Conservation (phyloP, 2,797 vertebrate species). For the Mormyrus hasselquistii region DNA sequence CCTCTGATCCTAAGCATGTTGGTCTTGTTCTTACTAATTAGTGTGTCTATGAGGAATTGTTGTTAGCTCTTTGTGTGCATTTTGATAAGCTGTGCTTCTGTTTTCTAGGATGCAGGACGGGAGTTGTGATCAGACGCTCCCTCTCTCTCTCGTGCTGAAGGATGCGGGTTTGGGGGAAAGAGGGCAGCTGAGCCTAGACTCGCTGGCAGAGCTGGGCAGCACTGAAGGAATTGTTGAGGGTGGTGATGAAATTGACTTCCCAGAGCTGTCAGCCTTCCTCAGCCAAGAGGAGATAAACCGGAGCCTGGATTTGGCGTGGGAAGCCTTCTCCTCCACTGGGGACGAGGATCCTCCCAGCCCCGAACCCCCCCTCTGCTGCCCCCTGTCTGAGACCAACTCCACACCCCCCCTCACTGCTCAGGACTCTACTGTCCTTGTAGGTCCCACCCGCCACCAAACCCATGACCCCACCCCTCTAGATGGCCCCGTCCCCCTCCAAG, state of each 20-base stretch:
- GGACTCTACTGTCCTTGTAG: slow-evolving; percentile 34
- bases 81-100: slow-evolving; percentile 18
- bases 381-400: slow-evolving; percentile 22
- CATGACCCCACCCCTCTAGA: slow-evolving; percentile 24
- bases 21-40: neutral
- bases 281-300: slow-evolving; percentile 86
- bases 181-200: slow-evolving; percentile 70
- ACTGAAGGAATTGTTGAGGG: slow-evolving; percentile 44
- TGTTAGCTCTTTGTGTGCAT: neutral
- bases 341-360: slow-evolving; percentile 53
- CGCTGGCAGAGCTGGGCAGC: slow-evolving; percentile 66
- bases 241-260: slow-evolving; percentile 56
- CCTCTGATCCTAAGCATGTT: neutral
- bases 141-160: slow-evolving; percentile 64
- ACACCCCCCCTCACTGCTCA: neutral
- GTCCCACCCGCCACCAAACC: slow-evolving; percentile 21
- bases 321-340: slow-evolving; percentile 70
- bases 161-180: slow-evolving; percentile 56
- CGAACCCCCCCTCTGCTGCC: slow-evolving; percentile 23
- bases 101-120: slow-evolving; percentile 78
- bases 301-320: slow-evolving; percentile 84
- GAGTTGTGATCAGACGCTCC: slow-evolving; percentile 65
- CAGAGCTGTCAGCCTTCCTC: slow-evolving; percentile 84
- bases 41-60: neutral
- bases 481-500: neutral